Evolutionary conservation across 1,140 invertebrate genomes (phyloP), one percentile per base, ranked within the genome.

Genomic region (Zophobas atratus): DNA sequence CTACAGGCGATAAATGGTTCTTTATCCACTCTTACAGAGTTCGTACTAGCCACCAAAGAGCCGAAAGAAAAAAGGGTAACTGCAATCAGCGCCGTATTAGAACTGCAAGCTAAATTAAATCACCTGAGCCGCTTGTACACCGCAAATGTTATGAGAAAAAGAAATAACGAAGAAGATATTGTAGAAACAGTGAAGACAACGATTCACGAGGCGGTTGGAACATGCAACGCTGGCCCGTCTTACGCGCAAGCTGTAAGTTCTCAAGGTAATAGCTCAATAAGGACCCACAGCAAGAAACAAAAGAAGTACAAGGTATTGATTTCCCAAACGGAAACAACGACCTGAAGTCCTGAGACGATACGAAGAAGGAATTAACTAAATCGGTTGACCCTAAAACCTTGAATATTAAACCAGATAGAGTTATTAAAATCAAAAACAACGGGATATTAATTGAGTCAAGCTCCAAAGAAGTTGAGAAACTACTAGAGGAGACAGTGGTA

Each of bases 271-370:
- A 20, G 20, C 20, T 20, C 20, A 20, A 20, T 20, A 20, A 20
- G 43, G 43, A 3, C 43, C 43, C 43, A 46, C 43, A 20, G 49
- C 49, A 4, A 6, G 2, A 53, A 32, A 53, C 49, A 6, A 20
- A 53, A 53, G 20, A 53, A 53, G 20, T 53, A 6, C 20, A 53
- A 53, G 20, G 49, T 53, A n/a, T 8, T 53, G 49, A 53, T 53
- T 53, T 53, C 20, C 49, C 49, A 6, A 53, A 53, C 6, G 20
- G 20, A 20, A 20, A 53, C 2, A 53, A 53, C 2, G 49, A 53
- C 2, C 2, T 20, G 2, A 53, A 32, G 20, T 53, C 49, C 49
- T 32, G 4, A 2, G 49, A 53, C 6, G 49, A 53, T 2, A 53
- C 49, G 2, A 53, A 53, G 20, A 20, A 6, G 4, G 20, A 2